Conservation (phyloP, 2,888 invertebrate species). For the Polia nebulosa region DNA sequence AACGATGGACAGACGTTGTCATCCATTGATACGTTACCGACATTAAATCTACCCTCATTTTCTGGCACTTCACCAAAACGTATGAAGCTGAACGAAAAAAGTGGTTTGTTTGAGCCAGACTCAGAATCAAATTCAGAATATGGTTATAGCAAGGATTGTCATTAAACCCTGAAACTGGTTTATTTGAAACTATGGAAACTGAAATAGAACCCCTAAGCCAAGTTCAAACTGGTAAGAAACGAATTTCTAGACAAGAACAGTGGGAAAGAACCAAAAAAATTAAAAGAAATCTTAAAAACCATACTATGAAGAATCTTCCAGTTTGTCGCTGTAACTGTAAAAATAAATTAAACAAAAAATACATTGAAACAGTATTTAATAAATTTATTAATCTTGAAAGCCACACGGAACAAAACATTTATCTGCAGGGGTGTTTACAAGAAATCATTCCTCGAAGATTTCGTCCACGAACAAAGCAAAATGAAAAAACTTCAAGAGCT, state of each 20-base stretch:
- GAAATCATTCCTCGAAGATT: no score
- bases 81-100: no score
- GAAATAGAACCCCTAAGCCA: background rate
- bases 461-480: no score
- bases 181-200: background rate
- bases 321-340: background rate
- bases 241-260: background rate
- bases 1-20: no score
- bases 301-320: background rate
- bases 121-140: background rate
- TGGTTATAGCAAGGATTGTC: background rate
- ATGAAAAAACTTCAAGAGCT: no score
- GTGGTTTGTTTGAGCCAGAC: background rate
- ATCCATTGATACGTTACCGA: no score
- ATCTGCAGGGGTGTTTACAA: no score
- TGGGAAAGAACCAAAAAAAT: background rate
- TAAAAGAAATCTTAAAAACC: background rate
- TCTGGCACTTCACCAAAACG: no score
- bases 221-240: background rate
- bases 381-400: background rate
- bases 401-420: background rate
- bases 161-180: background rate
- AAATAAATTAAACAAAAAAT: background rate
- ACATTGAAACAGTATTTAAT: background rate
- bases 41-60: no score